Evolutionary conservation across 1,140 invertebrate genomes (phyloP).

Genomic region (Leptinotarsa defecta): DNA sequence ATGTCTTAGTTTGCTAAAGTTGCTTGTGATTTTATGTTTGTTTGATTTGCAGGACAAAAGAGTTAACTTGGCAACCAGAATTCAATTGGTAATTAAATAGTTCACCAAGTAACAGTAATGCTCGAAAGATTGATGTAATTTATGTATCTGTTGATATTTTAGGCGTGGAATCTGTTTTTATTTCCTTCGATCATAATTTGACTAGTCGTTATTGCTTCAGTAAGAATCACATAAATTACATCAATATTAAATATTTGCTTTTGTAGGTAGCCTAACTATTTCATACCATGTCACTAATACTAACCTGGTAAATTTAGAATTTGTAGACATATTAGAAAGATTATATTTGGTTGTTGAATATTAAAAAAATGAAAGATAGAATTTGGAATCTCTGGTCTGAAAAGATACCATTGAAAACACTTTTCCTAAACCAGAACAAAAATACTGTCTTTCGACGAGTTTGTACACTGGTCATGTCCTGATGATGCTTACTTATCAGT

Average conservation of each 20-base stretch:
- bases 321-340: too few species aligned
- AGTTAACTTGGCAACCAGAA: constrained; percentile 81
- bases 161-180: too few species aligned
- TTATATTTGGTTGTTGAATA: too few species aligned
- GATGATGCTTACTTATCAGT: too few species aligned
- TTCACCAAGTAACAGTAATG: background rate
- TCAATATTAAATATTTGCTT: background rate
- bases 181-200: background rate
- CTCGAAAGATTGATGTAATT: background rate
- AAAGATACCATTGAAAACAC: too few species aligned
- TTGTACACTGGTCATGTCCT: too few species aligned
- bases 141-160: background rate
- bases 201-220: too few species aligned
- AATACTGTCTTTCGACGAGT: too few species aligned
- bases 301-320: background rate
- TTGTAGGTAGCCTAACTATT: background rate
- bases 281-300: background rate
- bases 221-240: background rate
- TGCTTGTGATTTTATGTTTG: constrained; percentile 25
- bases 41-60: constrained; percentile 76
- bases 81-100: constrained; percentile 71
- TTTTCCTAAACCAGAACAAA: too few species aligned
- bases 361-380: too few species aligned
- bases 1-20: background rate
- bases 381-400: too few species aligned